These are phyloP conservation scores for Steinernema feltiae DNA, from an alignment of 1,140 invertebrate species.

Conservation along the genomic window DNA sequence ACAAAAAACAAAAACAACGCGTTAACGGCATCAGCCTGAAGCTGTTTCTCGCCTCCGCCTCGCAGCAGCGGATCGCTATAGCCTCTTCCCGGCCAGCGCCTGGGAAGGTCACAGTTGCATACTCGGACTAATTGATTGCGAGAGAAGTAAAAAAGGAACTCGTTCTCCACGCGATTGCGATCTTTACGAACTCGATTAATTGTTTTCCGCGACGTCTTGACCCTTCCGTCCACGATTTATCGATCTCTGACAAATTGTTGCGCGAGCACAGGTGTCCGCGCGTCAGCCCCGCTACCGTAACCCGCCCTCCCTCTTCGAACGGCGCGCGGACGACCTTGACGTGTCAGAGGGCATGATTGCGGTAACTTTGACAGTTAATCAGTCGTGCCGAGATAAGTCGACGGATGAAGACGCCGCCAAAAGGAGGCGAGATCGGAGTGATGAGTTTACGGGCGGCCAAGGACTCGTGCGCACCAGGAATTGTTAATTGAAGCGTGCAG, in stretches of 20 bases:
- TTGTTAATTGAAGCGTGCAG: neutral
- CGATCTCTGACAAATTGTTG: constrained; percentile 10
- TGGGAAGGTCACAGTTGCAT: neutral
- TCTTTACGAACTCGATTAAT: constrained; percentile 10
- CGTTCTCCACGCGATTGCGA: neutral
- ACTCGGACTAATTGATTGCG: neutral
- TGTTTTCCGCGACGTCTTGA: neutral
- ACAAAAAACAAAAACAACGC: constrained; percentile 15
- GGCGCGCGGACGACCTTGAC: neutral
- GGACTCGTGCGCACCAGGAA: neutral
- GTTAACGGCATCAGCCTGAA: neutral
- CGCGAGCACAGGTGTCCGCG: constrained; percentile 8
- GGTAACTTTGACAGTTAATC: constrained; percentile 15
- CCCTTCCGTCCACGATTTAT: neutral
- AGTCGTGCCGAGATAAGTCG: constrained; percentile 10
- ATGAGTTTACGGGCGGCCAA: neutral
- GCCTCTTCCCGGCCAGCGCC: neutral
- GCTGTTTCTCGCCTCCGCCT: neutral
- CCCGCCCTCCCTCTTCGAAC: neutral
- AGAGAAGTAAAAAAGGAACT: constrained; percentile 8
- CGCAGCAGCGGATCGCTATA: neutral
- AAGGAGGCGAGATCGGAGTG: neutral
- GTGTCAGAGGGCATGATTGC: neutral
- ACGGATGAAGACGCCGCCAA: neutral
- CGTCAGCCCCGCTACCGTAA: neutral